Conservation (phyloP, 2,888 invertebrate genomes). For the Limnephilus marmoratus region DNA sequence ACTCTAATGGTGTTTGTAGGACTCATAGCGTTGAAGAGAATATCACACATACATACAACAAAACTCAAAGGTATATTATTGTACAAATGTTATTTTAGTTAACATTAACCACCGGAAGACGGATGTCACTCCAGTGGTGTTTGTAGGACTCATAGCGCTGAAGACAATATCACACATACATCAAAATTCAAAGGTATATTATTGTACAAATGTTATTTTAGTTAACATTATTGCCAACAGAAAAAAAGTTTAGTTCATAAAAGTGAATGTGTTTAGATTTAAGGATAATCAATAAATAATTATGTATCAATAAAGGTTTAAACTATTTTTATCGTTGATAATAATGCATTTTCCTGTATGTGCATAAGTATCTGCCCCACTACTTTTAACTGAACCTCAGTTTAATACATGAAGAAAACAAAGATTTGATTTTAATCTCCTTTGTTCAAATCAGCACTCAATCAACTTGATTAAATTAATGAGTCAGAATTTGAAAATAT, state of each 20-base stretch:
- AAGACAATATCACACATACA: conserved; percentile 65
- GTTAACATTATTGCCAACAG: not conserved
- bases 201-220: not conserved
- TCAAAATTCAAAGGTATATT: not conserved
- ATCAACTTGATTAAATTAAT: not conserved
- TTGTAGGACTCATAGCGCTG: conserved; percentile 94
- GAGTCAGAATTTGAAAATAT: not conserved
- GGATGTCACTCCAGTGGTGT: conserved; percentile 97
- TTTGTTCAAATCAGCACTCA: conserved; percentile 1
- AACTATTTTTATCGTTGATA: not conserved
- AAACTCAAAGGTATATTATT: too few species aligned
- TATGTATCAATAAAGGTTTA: not conserved
- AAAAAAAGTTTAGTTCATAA: not conserved
- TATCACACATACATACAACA: too few species aligned
- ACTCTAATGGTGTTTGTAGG: too few species aligned
- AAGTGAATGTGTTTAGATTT: not conserved
- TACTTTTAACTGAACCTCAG: too few species aligned
- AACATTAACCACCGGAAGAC: conserved; percentile 90
- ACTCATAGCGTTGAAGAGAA: too few species aligned
- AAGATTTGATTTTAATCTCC: not conserved
- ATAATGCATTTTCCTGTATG: not conserved
- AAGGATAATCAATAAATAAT: too few species aligned
- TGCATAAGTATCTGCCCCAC: not conserved
- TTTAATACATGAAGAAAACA: not conserved
- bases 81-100: too few species aligned